phyloP scores from a whole-genome alignment of 1,140 invertebrate genomes.

The Neodiprion pinetum region DNA sequence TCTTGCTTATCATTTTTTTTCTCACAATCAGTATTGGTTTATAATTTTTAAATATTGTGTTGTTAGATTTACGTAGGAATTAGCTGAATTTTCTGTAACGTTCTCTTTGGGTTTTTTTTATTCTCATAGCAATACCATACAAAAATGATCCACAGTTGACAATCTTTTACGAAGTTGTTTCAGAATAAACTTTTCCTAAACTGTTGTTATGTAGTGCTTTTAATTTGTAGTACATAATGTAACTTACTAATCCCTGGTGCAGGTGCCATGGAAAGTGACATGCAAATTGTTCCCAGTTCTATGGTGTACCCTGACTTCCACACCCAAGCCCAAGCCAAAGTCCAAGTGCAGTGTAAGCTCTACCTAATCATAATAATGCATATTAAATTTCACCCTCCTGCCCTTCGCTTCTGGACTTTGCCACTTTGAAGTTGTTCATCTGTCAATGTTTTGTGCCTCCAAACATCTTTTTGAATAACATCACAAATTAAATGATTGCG shows the following conservation, averaged over 20 bases:
- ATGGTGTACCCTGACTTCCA: slow-evolving; percentile 52
- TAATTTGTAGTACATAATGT: slow-evolving; percentile 42
- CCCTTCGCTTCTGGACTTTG: slow-evolving; percentile 27
- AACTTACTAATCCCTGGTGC: slow-evolving; percentile 61
- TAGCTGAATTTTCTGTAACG: no score
- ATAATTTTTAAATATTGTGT: no score
- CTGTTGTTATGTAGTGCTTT: slow-evolving; percentile 8
- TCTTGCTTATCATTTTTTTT: no score
- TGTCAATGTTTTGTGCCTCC: neutral
- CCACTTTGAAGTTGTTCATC: slow-evolving; percentile 19
- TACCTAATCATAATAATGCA: slow-evolving; percentile 46
- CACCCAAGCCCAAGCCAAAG: slow-evolving; percentile 55
- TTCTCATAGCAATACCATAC: no score
- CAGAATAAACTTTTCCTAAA: neutral
- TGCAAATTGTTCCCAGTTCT: slow-evolving; percentile 54
- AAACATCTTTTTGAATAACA: neutral
- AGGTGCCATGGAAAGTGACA: slow-evolving; percentile 57
- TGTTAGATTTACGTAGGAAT: no score
- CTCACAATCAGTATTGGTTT: no score
- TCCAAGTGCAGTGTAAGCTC: slow-evolving; percentile 58
- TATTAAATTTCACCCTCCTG: slow-evolving; percentile 21
- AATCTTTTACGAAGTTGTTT: no score
- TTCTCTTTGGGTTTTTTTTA: no score
- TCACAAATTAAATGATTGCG: no score
- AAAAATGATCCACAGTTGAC: no score